phyloP scores from a whole-genome alignment of 1,140 invertebrate genomes.

The Bombus sylvicola region DNA sequence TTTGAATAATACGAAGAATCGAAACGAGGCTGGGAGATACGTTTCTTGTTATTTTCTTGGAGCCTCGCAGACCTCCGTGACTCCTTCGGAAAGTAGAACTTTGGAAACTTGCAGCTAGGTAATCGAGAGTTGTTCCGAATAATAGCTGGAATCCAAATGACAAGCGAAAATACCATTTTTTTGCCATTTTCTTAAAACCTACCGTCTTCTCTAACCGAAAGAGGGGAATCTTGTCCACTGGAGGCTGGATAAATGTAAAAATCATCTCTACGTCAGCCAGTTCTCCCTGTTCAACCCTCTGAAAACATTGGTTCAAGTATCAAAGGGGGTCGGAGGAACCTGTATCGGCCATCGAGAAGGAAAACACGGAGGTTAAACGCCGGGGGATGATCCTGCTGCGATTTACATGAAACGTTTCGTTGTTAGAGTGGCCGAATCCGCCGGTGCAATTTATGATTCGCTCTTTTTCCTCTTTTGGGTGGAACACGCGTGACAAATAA shows the following conservation, averaged over 20 bases:
- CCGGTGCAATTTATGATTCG: constrained; percentile 4
- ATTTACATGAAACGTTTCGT: not conserved
- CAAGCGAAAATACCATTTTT: not conserved
- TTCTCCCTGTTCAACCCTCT: constrained; percentile 12
- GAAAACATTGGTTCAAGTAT: constrained; percentile 22
- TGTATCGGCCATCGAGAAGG: constrained; percentile 19
- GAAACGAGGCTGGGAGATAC: not conserved
- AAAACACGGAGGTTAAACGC: not conserved
- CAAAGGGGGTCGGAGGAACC: not conserved
- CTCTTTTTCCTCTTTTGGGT: not conserved
- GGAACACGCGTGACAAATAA: constrained; percentile 14
- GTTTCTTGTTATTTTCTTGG: not conserved
- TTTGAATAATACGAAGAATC: not conserved
- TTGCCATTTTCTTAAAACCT: not conserved
- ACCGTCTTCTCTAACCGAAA: constrained; percentile 10
- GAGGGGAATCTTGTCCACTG: constrained; percentile 24
- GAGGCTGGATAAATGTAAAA: constrained; percentile 43
- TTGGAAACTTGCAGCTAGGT: no score
- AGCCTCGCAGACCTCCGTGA: no score
- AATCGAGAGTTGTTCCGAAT: no score
- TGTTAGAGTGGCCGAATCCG: not conserved
- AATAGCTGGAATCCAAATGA: no score
- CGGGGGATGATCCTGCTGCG: not conserved
- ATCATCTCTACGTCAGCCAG: constrained; percentile 13
- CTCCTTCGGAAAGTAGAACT: no score